phyloP scores from a whole-genome alignment of 1,140 invertebrate genomes.

The Triops longicaudatus region DNA sequence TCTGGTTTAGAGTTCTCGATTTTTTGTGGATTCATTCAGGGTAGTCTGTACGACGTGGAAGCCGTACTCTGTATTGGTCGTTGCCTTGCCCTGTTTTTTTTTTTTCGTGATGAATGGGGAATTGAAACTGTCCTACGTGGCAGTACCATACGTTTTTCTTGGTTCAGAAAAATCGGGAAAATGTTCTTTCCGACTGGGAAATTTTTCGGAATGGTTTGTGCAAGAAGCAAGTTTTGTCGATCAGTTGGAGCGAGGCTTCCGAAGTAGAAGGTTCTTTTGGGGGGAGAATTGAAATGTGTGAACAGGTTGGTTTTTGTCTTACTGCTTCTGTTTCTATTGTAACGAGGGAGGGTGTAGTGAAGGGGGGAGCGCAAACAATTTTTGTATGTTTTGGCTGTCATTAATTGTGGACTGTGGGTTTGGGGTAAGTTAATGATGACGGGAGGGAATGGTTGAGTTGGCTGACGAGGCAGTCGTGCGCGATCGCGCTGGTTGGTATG shows the following conservation, averaged over 20 bases:
- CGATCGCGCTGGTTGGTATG: conserved; percentile 1
- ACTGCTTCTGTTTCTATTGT: too few relatives aligned
- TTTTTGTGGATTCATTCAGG: neutral
- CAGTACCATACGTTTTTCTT: neutral
- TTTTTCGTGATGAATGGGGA: neutral
- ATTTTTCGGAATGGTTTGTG: too few relatives aligned
- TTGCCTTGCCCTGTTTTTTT: neutral
- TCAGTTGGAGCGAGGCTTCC: too few relatives aligned
- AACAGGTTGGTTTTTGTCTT: too few relatives aligned
- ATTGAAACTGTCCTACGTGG: neutral
- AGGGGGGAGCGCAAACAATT: neutral
- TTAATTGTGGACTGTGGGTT: neutral
- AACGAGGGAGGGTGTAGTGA: too few relatives aligned
- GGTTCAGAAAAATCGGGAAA: neutral
- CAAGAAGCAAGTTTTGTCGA: too few relatives aligned
- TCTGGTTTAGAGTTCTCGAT: neutral
- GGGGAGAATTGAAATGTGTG: too few relatives aligned
- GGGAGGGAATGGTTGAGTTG: neutral
- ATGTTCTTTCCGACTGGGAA: too few relatives aligned
- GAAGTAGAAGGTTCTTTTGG: too few relatives aligned
- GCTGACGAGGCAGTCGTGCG: conserved; percentile 1
- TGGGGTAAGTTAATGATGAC: conserved; percentile 8
- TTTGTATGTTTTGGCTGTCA: neutral
- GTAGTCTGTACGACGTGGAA: too few relatives aligned
- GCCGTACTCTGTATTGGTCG: neutral